A percentile compares a stretch with the other conserved stretches of the same genome.
Conservation (phyloP, 1,140 invertebrate species). For the Drosophila repletoides region DNA sequence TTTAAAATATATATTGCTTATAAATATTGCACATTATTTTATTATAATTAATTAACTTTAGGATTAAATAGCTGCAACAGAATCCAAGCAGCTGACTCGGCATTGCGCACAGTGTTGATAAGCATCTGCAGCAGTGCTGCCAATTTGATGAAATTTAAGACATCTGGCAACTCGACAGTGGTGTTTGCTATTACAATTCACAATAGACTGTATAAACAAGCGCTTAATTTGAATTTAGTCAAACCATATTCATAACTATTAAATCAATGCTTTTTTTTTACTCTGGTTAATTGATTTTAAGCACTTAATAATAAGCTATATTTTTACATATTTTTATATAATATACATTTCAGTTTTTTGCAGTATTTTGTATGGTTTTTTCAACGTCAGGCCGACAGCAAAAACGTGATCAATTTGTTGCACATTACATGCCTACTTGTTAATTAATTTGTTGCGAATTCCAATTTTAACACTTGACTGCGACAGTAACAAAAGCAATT, state of each 20-base stretch:
- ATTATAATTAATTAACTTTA: neutral
- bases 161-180: slow-evolving; percentile 15
- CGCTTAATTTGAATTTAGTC: neutral
- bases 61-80: slow-evolving; percentile 11
- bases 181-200: slow-evolving; percentile 11
- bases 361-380: neutral
- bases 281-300: neutral
- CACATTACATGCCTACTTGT: slow-evolving; percentile 28
- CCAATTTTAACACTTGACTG: slow-evolving; percentile 51
- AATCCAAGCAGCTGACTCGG: slow-evolving; percentile 35
- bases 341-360: neutral
- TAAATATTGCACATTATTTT: slow-evolving; percentile 5
- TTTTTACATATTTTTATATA: too few relatives aligned
- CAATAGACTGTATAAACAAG: neutral
- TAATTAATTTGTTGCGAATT: slow-evolving; percentile 65
- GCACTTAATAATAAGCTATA: neutral
- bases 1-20: slow-evolving; percentile 10
- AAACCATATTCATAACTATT: too few relatives aligned
- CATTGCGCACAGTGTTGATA: slow-evolving; percentile 20
- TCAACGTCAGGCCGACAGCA: too few relatives aligned
- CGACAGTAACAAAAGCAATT: slow-evolving; percentile 33
- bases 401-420: slow-evolving; percentile 50
- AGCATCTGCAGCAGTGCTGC: neutral
- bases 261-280: too few relatives aligned
- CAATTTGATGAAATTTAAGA: neutral